A percentile compares a stretch with the other conserved stretches of the same genome.
phyloP scores from a whole-genome alignment of 1,140 invertebrate species.

The Phocides pigmalion region DNA sequence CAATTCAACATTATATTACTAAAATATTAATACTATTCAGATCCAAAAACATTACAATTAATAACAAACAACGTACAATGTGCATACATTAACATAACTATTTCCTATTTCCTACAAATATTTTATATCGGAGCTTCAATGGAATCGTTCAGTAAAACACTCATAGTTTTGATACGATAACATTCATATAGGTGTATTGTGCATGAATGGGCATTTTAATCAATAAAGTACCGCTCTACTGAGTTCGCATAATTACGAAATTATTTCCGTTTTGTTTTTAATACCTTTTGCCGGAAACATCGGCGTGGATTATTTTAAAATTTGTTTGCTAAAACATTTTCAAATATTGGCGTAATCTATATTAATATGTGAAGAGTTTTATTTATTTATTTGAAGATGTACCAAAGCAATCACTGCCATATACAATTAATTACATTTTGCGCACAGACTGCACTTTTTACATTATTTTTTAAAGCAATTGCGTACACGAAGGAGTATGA shows the following conservation, averaged over 20 bases:
- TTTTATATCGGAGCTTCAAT: neutral
- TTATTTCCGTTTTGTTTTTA: conserved; percentile 7
- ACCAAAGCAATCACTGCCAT: too few relatives aligned
- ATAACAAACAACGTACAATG: too few relatives aligned
- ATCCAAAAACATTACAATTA: too few relatives aligned
- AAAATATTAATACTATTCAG: too few relatives aligned
- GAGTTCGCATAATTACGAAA: conserved; percentile 16
- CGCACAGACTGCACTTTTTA: too few relatives aligned
- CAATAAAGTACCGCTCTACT: conserved; percentile 17
- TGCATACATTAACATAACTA: too few relatives aligned
- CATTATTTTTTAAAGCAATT: too few relatives aligned
- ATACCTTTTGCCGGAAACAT: neutral
- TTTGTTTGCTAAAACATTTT: neutral
- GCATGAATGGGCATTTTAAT: conserved; percentile 14
- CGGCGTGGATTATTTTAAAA: neutral
- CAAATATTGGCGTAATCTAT: neutral
- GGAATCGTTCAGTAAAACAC: neutral
- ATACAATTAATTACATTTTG: too few relatives aligned
- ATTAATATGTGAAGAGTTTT: too few relatives aligned
- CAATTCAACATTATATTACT: too few relatives aligned
- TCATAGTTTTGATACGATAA: conserved; percentile 14
- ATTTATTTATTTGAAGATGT: too few relatives aligned
- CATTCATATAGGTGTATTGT: conserved; percentile 5
- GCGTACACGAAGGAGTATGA: too few relatives aligned
- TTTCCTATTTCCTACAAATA: neutral